phyloP scores from a whole-genome alignment of 2,797 vertebrate genomes.

The Vultur gryphus region DNA sequence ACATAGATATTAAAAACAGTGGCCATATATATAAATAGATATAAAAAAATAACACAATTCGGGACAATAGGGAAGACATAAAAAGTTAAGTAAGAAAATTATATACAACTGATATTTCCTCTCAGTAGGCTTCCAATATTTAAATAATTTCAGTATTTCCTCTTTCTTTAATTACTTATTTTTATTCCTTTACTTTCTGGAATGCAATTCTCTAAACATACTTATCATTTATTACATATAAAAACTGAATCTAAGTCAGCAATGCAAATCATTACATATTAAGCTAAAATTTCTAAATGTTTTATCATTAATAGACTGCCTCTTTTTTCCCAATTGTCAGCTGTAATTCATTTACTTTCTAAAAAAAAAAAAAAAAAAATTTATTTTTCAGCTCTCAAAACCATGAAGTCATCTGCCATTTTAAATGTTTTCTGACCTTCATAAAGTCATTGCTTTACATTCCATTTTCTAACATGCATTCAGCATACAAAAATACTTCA shows the following conservation, averaged over 20 bases:
- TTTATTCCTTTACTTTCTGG: neutral
- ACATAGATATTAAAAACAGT: neutral
- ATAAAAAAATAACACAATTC: neutral
- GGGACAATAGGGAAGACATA: neutral
- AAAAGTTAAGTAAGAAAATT: neutral
- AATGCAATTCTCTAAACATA: neutral
- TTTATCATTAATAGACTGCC: neutral
- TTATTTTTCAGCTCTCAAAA: neutral
- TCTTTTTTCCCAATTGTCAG: neutral
- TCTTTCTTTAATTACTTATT: neutral
- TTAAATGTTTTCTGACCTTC: neutral
- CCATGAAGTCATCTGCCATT: neutral
- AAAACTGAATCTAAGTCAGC: neutral
- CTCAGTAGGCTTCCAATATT: neutral
- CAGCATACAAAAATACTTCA: neutral
- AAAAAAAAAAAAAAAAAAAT: neutral
- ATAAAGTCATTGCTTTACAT: neutral
- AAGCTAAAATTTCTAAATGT: neutral
- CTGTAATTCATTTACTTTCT: neutral
- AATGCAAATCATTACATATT: neutral
- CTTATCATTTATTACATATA: neutral
- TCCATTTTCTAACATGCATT: neutral
- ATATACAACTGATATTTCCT: neutral
- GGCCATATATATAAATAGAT: neutral
- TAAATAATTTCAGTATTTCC: neutral